Base-by-base conservation (phyloP, 2,113 vertebrate genomes). In the Syngnathus scovelli region DNA sequence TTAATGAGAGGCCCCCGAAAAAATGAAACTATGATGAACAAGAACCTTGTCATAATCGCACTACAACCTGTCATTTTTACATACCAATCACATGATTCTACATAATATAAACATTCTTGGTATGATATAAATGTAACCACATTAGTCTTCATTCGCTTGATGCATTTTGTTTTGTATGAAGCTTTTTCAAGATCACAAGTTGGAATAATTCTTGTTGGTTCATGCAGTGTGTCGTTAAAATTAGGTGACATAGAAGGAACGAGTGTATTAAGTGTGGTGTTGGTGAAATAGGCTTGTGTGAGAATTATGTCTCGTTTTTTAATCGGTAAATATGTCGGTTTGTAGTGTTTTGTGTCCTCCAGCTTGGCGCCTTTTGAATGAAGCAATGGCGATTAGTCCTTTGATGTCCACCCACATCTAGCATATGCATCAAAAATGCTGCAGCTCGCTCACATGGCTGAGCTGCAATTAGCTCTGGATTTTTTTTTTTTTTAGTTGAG, bases 321-420 rank as follows among this genome's bases (percentile, higher is more conserved):
- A 3, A 43, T 38, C 10, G 36, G 7, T 37, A 7, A 60, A 38
- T 18, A 37, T 60, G 10, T 61, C 11, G 59, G 19, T 61, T 61
- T 19, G 6, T 18, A 37, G 36, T 38, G 7, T 60, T 60, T 37
- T 60, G 36, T 16, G 19, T 61, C 27, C 27, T 36, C 19, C 55
- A 44, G 21, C 2, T 33, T 61, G n/a, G 18, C 43, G 2, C 16
- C 61, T 51, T 48, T n/a, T 37, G 27, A 4, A 16, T 41, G 43
- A 55, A 44, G 18, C 49, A 46, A 52, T 19, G 68, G 74, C 49
- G 71, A 74, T 48, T 81, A 85, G 83, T 86, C 84, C 83, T 85
- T 87, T 85, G 84, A 86, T 85, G 87, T 83, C 78, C 80, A 77
- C 76, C 67, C 36, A n/a, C 72, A 39, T 61, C 27, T 65, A 66